Evolutionary conservation across 2,888 invertebrate genomes (phyloP).

Genomic region (Tenodera sinensis): DNA sequence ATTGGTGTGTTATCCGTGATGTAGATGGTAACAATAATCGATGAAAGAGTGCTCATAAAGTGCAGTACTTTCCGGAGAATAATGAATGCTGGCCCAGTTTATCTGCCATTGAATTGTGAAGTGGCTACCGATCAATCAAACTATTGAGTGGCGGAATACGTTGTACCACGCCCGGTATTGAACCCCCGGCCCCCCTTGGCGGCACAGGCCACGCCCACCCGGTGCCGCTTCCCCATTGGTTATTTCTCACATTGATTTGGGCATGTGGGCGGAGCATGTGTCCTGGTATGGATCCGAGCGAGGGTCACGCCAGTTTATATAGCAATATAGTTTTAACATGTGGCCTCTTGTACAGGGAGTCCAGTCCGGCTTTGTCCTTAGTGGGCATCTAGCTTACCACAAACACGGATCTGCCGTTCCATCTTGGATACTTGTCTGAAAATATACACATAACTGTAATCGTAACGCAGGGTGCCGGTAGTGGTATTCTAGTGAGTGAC

Average conservation of each 20-base stretch:
- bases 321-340: not conserved
- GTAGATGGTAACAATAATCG: not conserved
- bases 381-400: too few relatives aligned
- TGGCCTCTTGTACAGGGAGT: not conserved
- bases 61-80: not conserved
- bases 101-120: not conserved
- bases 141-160: not conserved
- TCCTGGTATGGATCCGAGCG: constrained; percentile 21
- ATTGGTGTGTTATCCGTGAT: not conserved
- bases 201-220: constrained; percentile 19
- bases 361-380: too few relatives aligned
- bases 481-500: too few relatives aligned
- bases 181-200: constrained; percentile 8
- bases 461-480: too few relatives aligned
- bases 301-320: not conserved
- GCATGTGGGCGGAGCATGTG: constrained; percentile 6
- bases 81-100: not conserved
- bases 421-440: too few relatives aligned
- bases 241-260: constrained; percentile 20
- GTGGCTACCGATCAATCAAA: not conserved
- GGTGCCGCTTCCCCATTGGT: constrained; percentile 16
- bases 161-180: constrained; percentile 22
- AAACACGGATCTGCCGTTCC: too few relatives aligned
- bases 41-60: not conserved
- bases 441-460: too few relatives aligned